Evolutionary conservation across 1,140 invertebrate genomes (phyloP), one percentile per base, ranked within the genome.

Genomic region (Calephelis virginiensis): DNA sequence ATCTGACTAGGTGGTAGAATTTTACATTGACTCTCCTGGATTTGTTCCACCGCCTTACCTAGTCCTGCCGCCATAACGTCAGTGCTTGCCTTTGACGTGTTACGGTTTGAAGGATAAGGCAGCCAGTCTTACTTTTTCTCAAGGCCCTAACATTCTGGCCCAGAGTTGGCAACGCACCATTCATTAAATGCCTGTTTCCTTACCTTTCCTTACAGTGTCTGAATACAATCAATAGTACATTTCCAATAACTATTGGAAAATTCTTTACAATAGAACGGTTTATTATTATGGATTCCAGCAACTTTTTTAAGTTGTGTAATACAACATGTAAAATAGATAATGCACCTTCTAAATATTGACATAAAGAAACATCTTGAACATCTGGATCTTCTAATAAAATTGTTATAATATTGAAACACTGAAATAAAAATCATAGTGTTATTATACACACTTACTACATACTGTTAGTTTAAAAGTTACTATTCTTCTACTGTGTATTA

Each of bases 121-220:
- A 28, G 28, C 28, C 0, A 4, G 28, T 28, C 28, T 28, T 28
- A 28, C 28, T 28, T 28, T 28, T 28, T 2, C 28, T 28, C 28
- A 28, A 28, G 28, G 28, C 28, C 28, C 28, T 28, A 28, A 28
- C 28, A 28, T 28, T 4, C 28, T 28, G 28, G 28, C 28, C 28
- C 28, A 28, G 3, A 1, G 3, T 28, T 28, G 28, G 2, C 28
- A 28, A 28, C 28, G 28, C 28, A 28, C 28, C 28, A 43, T 43
- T 43, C 40, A 8, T 43, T 9, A 43, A 43, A 43, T 43, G 8
- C 40, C 40, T 43, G 37, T 5, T n/a, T 9, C 13, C 63, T 70
- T 76, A 86, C 86, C 86, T 89, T 38, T 85, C 74, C 62, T 82
- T 88, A 68, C 86, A 90, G 67, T 90, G 85, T 46, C 59, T 76